These are phyloP conservation scores for Sardina pilchardus DNA, from an alignment of 2,113 vertebrate species.

Conservation along the genomic window DNA sequence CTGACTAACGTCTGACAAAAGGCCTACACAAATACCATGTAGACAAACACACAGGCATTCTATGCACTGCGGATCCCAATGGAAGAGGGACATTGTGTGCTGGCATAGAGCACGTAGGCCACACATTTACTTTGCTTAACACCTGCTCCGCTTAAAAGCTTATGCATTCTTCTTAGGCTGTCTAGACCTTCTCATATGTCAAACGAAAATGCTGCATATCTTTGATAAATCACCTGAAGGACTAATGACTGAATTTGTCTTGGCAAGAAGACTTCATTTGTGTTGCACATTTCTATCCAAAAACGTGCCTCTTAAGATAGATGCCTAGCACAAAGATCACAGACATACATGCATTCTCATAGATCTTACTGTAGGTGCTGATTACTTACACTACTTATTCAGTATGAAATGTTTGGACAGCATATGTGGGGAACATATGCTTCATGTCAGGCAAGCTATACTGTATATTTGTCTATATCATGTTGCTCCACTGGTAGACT, in stretches of 20 bases:
- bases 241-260: constrained; percentile 4
- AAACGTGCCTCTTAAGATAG: background rate
- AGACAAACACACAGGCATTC: constrained; percentile 10
- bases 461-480: background rate
- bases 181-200: constrained; percentile 2
- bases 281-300: background rate
- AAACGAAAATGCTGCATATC: background rate
- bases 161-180: background rate
- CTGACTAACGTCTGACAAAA: constrained; percentile 32
- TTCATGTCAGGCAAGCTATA: background rate
- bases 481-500: background rate
- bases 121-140: background rate
- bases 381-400: background rate
- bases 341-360: background rate
- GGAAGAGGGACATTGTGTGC: background rate
- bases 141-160: background rate
- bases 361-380: background rate
- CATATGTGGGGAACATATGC: background rate
- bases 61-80: background rate
- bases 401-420: background rate
- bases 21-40: background rate
- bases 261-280: background rate
- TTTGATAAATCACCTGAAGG: background rate
- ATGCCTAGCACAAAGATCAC: background rate
- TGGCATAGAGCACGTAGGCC: background rate